Conservation (phyloP, 2,113 vertebrate genomes). For the Centropus unirufus region DNA sequence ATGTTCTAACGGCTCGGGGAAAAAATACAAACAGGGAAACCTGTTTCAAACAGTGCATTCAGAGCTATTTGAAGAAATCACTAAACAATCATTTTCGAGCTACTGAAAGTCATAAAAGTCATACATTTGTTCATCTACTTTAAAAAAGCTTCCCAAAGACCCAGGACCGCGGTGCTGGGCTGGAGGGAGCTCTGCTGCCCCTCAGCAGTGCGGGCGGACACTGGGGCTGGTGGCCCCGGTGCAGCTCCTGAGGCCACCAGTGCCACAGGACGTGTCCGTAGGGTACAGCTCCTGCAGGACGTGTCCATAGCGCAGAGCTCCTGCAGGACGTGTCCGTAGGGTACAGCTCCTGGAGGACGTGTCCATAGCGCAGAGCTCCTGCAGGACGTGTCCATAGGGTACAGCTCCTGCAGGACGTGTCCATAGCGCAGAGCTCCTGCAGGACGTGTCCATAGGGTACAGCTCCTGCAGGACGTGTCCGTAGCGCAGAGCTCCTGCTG, state of each 20-base stretch:
- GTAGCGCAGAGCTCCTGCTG: neutral
- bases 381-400: too few species aligned
- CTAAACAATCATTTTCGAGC: neutral
- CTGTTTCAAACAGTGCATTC: neutral
- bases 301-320: too few species aligned
- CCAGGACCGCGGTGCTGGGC: accelerated
- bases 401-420: too few species aligned
- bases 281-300: too few species aligned
- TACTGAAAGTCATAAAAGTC: neutral
- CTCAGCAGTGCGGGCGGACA: accelerated
- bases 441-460: too few species aligned
- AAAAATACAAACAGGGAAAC: neutral
- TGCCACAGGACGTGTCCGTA: neutral
- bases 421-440: too few species aligned
- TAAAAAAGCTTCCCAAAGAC: neutral
- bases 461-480: too few species aligned
- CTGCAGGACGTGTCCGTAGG: too few species aligned
- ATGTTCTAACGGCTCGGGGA: neutral
- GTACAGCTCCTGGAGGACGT: too few species aligned
- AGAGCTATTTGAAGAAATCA: neutral
- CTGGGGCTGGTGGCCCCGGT: accelerated
- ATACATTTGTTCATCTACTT: neutral
- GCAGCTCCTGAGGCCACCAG: accelerated
- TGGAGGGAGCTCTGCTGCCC: neutral
- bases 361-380: too few species aligned